phyloP scores from a whole-genome alignment of 2,888 invertebrate species.

The Epinotia demarniana region DNA sequence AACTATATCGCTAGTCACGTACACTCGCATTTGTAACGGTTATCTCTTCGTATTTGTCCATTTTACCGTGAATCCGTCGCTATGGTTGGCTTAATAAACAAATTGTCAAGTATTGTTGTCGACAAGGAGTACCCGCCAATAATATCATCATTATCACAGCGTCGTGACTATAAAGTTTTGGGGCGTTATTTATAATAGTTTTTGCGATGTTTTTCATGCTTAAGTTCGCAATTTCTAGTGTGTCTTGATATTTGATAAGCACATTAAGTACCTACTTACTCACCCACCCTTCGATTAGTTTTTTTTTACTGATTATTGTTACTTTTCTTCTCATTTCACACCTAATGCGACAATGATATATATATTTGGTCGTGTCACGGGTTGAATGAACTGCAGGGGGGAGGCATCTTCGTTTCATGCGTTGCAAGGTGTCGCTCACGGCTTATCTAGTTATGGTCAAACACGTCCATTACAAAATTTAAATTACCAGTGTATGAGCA shows the following conservation, averaged over 20 bases:
- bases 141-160: conserved; percentile 58
- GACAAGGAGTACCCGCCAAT: conserved; percentile 60
- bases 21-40: conserved; percentile 73
- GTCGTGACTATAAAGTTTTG: conserved; percentile 42
- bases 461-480: conserved; percentile 70
- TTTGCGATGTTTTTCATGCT: conserved; percentile 29
- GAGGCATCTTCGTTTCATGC: conserved; percentile 71
- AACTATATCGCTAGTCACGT: conserved; percentile 70
- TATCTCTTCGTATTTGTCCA: conserved; percentile 60
- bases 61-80: conserved; percentile 69
- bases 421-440: conserved; percentile 64
- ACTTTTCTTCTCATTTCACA: conserved; percentile 48
- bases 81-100: conserved; percentile 62
- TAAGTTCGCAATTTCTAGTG: conserved; percentile 15
- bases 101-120: conserved; percentile 65
- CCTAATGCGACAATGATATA: conserved; percentile 57
- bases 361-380: conserved; percentile 54
- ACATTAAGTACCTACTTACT: too few relatives aligned
- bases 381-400: conserved; percentile 63
- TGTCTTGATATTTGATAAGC: not conserved
- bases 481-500: conserved; percentile 63
- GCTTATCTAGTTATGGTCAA: conserved; percentile 68
- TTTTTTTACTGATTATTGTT: conserved; percentile 31
- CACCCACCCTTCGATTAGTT: not conserved
- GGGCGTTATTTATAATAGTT: conserved; percentile 17